A percentile compares a stretch with the other conserved stretches of the same genome.
These are phyloP conservation scores for Thaumetopoea pityocampa DNA, from an alignment of 1,140 invertebrate species.

Conservation along the genomic window DNA sequence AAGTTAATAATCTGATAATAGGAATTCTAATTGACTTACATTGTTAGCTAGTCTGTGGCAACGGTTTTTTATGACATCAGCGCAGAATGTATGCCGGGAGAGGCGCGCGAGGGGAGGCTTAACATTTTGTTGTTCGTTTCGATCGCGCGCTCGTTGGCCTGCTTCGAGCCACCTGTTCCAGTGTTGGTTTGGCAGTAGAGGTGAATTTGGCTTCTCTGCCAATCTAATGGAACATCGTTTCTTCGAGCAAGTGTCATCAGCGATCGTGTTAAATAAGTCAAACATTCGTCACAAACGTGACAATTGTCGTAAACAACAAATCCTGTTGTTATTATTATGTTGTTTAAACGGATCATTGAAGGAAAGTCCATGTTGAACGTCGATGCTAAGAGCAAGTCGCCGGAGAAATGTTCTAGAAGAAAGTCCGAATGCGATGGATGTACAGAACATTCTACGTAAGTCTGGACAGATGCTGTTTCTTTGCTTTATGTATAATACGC, in stretches of 20 bases:
- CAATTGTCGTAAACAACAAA: slow-evolving; percentile 71
- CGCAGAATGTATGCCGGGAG: slow-evolving; percentile 6
- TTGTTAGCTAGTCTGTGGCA: slow-evolving; percentile 35
- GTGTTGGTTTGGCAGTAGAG: slow-evolving; percentile 62
- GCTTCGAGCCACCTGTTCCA: slow-evolving; percentile 30
- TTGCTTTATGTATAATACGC: too few relatives aligned
- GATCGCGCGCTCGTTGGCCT: slow-evolving; percentile 24
- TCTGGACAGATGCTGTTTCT: slow-evolving; percentile 16
- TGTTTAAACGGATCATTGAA: slow-evolving; percentile 77
- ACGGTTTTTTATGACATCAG: slow-evolving; percentile 15
- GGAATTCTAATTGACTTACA: background rate
- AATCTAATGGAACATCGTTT: slow-evolving; percentile 75
- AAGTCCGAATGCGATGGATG: slow-evolving; percentile 70
- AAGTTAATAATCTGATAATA: background rate
- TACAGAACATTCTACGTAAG: slow-evolving; percentile 70
- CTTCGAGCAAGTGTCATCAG: slow-evolving; percentile 56
- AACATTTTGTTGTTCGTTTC: slow-evolving; percentile 35
- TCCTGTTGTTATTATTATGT: slow-evolving; percentile 72
- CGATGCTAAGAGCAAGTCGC: slow-evolving; percentile 49
- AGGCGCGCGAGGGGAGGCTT: slow-evolving; percentile 20
- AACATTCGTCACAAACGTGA: slow-evolving; percentile 68
- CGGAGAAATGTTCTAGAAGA: slow-evolving; percentile 70
- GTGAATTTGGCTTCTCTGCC: slow-evolving; percentile 61
- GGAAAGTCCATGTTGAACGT: slow-evolving; percentile 74
- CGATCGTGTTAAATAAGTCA: slow-evolving; percentile 58